Percentiles rank a stretch among this genome's conserved stretches.
These are phyloP conservation scores for Carpatolechia fugitivella DNA, from an alignment of 2,888 invertebrate genomes.

Conservation along the genomic window DNA sequence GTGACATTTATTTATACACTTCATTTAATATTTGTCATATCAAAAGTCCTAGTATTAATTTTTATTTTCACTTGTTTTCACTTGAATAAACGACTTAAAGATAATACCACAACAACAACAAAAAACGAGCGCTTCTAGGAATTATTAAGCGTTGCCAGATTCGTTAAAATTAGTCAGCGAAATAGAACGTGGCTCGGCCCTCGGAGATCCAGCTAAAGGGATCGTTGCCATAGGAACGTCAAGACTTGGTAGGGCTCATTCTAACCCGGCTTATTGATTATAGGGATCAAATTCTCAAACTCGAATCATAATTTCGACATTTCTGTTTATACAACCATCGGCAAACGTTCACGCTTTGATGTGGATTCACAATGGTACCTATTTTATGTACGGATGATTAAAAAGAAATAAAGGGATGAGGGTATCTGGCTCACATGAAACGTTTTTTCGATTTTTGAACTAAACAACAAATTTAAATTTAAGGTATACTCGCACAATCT, in stretches of 20 bases:
- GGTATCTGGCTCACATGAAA: slow-evolving; percentile 4
- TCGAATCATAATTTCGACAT: slow-evolving; percentile 34
- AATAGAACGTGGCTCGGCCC: slow-evolving; percentile 32
- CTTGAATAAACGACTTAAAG: no score
- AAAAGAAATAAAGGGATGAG: slow-evolving; percentile 6
- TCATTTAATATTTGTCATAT: no score
- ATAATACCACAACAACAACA: background rate
- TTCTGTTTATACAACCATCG: slow-evolving; percentile 19
- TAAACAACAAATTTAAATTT: no score
- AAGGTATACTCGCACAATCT: no score
- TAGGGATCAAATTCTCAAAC: slow-evolving; percentile 48
- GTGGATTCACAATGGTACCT: slow-evolving; percentile 4
- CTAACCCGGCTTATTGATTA: slow-evolving; percentile 64
- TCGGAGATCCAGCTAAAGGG: slow-evolving; percentile 51
- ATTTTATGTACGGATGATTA: slow-evolving; percentile 2
- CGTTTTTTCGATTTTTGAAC: background rate
- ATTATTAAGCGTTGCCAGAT: background rate
- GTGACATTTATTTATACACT: no score
- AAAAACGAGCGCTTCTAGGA: background rate
- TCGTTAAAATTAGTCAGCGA: slow-evolving; percentile 43
- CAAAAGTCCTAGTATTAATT: no score
- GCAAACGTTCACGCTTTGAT: slow-evolving; percentile 12
- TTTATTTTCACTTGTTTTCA: no score
- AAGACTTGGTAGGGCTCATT: slow-evolving; percentile 50
- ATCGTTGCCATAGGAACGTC: slow-evolving; percentile 64